Evolutionary conservation across 2,113 vertebrate genomes (phyloP).

Genomic region (Thermophis baileyi): DNA sequence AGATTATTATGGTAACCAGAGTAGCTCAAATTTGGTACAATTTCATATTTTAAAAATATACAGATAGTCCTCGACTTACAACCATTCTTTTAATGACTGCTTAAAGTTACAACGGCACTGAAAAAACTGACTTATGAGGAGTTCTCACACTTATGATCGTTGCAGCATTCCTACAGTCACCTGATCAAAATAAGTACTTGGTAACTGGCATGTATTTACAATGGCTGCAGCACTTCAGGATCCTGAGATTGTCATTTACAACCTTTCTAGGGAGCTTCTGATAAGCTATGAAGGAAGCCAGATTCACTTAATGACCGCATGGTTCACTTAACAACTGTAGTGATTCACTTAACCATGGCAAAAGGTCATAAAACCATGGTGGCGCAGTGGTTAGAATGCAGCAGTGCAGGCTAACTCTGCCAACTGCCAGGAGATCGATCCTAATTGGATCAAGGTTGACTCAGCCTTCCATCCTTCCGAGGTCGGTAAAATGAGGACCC

Average conservation of each 20-base stretch:
- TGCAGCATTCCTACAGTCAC: background rate
- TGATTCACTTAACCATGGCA: background rate
- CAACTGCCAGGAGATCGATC: no score
- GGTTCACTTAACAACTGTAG: background rate
- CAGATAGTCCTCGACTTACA: background rate
- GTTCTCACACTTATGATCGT: background rate
- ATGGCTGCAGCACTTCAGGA: background rate
- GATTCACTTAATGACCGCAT: background rate
- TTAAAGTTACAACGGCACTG: background rate
- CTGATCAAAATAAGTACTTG: background rate
- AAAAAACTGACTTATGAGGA: background rate
- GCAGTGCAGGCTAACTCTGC: background rate
- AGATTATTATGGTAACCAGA: background rate
- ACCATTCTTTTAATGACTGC: background rate
- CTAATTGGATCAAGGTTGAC: background rate
- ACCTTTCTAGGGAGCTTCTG: background rate
- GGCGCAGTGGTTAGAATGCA: no score
- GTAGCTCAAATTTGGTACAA: background rate
- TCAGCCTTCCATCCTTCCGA: background rate
- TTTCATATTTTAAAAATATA: background rate
- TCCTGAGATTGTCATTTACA: background rate
- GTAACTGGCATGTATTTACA: background rate
- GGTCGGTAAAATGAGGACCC: background rate
- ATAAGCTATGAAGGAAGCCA: background rate
- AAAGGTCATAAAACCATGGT: background rate